Base-by-base conservation (phyloP, 1,140 invertebrate genomes). In the Andrena cerasifolii region DNA sequence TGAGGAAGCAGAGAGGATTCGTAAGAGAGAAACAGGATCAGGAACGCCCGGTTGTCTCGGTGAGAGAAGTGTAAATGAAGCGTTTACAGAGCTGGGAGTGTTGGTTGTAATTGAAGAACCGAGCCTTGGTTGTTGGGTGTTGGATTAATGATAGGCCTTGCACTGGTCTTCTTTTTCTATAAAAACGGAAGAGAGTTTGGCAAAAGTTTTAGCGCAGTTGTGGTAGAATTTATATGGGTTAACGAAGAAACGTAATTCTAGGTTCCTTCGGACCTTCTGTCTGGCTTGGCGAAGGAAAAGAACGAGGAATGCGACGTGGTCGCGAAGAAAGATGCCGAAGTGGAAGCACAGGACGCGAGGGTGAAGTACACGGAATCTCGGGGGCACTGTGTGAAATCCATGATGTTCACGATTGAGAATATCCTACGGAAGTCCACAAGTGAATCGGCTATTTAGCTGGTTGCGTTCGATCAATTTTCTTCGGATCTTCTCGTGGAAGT, bases 1-100 rank as follows among this genome's bases (percentile, higher is more conserved):
- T 94, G 12, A 90, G 94, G 40, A 86, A 93, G 18, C 94, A 94
- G 65, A 85, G 91, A 3, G 54, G n/a, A 7, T 36, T 73, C 24
- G 7, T 18, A 3, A 71, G 63, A 3, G 66, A 43, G 0, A 74
- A 62, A 18, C 58, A 72, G 33, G 72, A 76, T 14, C 70, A 70
- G 3, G 12, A 80, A 7, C 54, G n/a, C 1, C 5, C 49, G 10
- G 18, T 14, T 28, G 10, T 78, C 14, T 49, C 65, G 80, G 79
- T 81, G 71, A 36, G 31, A 0, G 28, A 40, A 79, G 59, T n/a
- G n/a, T n/a, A n/a, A n/a, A n/a, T n/a, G n/a, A n/a, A n/a, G n/a
- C n/a, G n/a, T n/a, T n/a, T n/a, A n/a, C n/a, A n/a, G n/a, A n/a
- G n/a, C n/a, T n/a, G n/a, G n/a, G n/a, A n/a, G n/a, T n/a, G n/a